Evolutionary conservation across 2,797 vertebrate species (phyloP), one percentile per base, ranked within the genome.

Genomic region (Microcaecilia unicolor): DNA sequence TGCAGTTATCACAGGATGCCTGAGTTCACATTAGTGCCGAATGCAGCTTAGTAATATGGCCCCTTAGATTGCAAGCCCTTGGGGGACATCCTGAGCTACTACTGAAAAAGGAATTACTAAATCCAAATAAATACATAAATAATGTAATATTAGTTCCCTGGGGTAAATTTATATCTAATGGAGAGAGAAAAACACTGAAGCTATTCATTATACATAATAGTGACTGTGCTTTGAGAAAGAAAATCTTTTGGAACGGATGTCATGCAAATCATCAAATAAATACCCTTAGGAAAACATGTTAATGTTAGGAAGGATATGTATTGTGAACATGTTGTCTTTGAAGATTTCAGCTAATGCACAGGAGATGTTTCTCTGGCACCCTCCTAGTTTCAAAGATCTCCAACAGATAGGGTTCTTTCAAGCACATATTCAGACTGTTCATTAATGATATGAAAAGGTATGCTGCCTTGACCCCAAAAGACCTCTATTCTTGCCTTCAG

Each of bases 81-180:
- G n/a, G n/a, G n/a, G n/a, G n/a, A n/a, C n/a, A n/a, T n/a, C 80
- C 34, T 71, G n/a, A n/a, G n/a, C n/a, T n/a, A n/a, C n/a, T n/a
- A n/a, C n/a, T n/a, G n/a, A n/a, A n/a, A n/a, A n/a, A n/a, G n/a
- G n/a, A n/a, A n/a, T n/a, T n/a, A n/a, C n/a, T n/a, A n/a, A n/a
- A n/a, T n/a, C n/a, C n/a, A n/a, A n/a, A n/a, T n/a, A n/a, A n/a
- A n/a, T n/a, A n/a, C n/a, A n/a, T n/a, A n/a, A n/a, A n/a, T n/a
- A 76, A 68, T 62, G 51, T 39, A 49, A 57, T 34, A 57, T 45
- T 53, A 35, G 38, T 54, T 73, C 62, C 76, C 76, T 83, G 78
- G 68, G 62, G 37, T 2, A 16, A 22, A 37, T n/a, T n/a, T n/a
- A n/a, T n/a, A 60, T 54, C 13, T 54, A 42, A 55, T 48, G 27